Conservation (phyloP, 2,113 vertebrate species). For the Perognathus longimembris region DNA sequence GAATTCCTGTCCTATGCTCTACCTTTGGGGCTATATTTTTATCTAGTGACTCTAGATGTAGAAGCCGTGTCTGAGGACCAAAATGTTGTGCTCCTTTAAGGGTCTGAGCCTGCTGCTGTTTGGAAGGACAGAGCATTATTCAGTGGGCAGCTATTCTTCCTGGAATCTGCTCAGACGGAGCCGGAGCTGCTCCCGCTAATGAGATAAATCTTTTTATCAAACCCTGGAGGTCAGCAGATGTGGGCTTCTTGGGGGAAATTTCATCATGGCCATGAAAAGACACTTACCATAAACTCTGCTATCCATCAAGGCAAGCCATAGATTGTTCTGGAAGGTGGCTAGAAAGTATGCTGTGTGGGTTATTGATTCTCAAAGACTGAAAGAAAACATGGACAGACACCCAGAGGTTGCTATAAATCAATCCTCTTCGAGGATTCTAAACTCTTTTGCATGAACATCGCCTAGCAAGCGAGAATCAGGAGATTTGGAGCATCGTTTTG, state of each 20-base stretch:
- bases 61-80: neutral
- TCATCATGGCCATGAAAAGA: slow-evolving; percentile 57
- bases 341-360: neutral
- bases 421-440: slow-evolving; percentile 21
- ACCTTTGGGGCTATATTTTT: neutral
- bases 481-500: neutral
- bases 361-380: slow-evolving; percentile 54
- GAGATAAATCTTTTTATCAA: slow-evolving; percentile 74
- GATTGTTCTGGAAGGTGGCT: slow-evolving; percentile 9
- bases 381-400: slow-evolving; percentile 50
- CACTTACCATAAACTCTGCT: slow-evolving; percentile 69
- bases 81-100: neutral
- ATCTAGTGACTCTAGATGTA: neutral
- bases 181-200: slow-evolving; percentile 59
- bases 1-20: neutral
- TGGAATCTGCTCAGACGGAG: slow-evolving; percentile 61
- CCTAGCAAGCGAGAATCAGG: neutral
- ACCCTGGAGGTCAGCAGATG: slow-evolving; percentile 65
- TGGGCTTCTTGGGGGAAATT: slow-evolving; percentile 66
- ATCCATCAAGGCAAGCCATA: no score
- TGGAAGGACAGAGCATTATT: slow-evolving; percentile 50
- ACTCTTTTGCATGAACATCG: neutral
- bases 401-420: slow-evolving; percentile 37
- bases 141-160: slow-evolving; percentile 45
- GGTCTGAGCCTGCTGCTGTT: neutral